phyloP scores from a whole-genome alignment of 2,888 invertebrate species.

The Stomorhina lunata region DNA sequence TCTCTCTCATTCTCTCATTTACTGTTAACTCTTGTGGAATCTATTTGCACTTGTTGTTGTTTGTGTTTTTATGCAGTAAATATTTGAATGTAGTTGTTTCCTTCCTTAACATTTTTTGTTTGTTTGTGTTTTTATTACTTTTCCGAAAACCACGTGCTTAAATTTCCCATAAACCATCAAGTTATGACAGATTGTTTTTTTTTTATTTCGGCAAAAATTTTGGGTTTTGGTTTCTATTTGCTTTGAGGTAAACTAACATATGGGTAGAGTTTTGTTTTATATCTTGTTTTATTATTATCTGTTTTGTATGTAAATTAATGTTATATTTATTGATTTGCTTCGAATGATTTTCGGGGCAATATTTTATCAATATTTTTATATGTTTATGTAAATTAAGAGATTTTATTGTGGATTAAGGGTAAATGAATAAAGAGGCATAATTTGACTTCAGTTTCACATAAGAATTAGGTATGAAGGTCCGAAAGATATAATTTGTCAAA shows the following conservation, averaged over 20 bases:
- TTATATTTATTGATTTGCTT: neutral
- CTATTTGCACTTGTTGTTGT: neutral
- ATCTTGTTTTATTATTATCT: too few relatives aligned
- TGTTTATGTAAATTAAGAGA: too few relatives aligned
- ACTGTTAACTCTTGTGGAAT: neutral
- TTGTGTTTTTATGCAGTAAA: neutral
- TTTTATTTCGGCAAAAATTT: neutral
- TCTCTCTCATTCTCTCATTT: too few relatives aligned
- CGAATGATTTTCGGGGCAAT: neutral
- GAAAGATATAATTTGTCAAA: too few relatives aligned
- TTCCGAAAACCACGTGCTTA: constrained; percentile 12
- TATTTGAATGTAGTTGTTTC: neutral
- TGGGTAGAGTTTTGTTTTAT: neutral
- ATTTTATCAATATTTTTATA: neutral
- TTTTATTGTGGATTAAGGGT: too few relatives aligned
- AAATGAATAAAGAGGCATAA: too few relatives aligned
- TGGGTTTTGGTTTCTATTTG: constrained; percentile 1
- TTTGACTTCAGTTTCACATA: too few relatives aligned
- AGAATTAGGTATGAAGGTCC: too few relatives aligned
- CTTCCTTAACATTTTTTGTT: neutral
- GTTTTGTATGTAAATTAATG: neutral
- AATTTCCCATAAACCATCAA: neutral
- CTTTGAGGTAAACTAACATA: constrained; percentile 24
- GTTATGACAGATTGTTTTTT: neutral
- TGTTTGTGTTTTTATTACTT: neutral